phyloP scores from a whole-genome alignment of 1,140 invertebrate genomes.

The Anthonomus grandis region DNA sequence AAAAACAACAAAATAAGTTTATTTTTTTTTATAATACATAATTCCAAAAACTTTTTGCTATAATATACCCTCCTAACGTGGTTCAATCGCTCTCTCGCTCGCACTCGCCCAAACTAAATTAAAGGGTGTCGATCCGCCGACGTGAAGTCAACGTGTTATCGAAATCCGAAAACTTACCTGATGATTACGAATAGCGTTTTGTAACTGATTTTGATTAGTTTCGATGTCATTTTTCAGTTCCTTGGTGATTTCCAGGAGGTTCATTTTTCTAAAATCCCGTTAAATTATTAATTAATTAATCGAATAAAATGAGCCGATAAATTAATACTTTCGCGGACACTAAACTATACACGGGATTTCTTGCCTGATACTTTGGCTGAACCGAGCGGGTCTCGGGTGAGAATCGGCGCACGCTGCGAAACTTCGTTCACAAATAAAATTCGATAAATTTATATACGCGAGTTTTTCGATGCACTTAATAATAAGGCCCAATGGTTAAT shows the following conservation, averaged over 20 bases:
- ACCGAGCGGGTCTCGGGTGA: conserved; percentile 4
- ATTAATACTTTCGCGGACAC: conserved; percentile 20
- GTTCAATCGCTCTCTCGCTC: conserved; percentile 2
- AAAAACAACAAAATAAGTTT: background rate
- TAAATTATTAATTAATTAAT: background rate
- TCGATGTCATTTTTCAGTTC: conserved; percentile 62
- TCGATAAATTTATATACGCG: conserved; percentile 24
- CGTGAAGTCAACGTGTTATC: conserved; percentile 25
- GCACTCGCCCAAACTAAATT: no score
- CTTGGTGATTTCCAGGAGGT: conserved; percentile 62
- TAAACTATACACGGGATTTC: conserved; percentile 14
- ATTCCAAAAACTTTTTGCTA: conserved; percentile 3
- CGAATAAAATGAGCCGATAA: background rate
- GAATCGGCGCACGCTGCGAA: conserved; percentile 21
- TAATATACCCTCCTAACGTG: background rate
- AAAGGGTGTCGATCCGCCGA: conserved; percentile 7
- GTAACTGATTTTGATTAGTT: conserved; percentile 60
- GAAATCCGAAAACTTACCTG: conserved; percentile 55
- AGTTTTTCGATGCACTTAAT: no score
- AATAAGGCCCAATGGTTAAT: no score
- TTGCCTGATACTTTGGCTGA: conserved; percentile 16
- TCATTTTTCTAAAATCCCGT: conserved; percentile 25
- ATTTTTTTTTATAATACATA: conserved; percentile 2
- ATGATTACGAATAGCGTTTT: conserved; percentile 64
- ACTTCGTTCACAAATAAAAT: conserved; percentile 22